Evolutionary conservation across 2,113 vertebrate genomes (phyloP).

Genomic region (Heterocephalus glaber): DNA sequence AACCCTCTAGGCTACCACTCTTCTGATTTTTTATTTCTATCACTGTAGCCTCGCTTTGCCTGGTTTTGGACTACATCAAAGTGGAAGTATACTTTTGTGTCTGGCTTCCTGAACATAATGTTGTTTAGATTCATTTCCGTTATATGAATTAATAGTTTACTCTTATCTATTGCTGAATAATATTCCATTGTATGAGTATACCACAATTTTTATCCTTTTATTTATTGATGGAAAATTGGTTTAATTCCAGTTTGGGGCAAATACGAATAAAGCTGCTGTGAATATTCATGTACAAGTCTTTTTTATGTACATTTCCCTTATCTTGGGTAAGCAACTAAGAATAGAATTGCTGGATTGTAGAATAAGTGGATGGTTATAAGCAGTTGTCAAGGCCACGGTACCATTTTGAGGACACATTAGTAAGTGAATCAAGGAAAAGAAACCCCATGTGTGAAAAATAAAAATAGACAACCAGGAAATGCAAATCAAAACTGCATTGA

Average conservation of each 20-base stretch:
- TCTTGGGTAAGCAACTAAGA: conserved; percentile 19
- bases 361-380: not conserved
- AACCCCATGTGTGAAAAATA: not conserved
- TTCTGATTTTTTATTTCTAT: not conserved
- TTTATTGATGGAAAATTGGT: not conserved
- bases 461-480: not conserved
- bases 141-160: not conserved
- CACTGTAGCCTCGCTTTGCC: not conserved
- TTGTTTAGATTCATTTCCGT: conserved; percentile 3
- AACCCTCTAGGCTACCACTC: not conserved
- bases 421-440: not conserved
- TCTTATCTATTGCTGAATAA: not conserved
- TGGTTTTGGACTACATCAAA: not conserved
- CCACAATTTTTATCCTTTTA: not conserved
- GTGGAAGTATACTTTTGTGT: not conserved
- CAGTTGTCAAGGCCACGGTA: not conserved
- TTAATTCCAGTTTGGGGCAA: not conserved
- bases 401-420: not conserved
- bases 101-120: not conserved
- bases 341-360: not conserved
- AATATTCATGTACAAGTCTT: not conserved
- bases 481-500: not conserved
- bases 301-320: conserved; percentile 7
- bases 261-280: conserved; percentile 4
- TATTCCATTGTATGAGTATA: not conserved